A percentile compares a stretch with the other conserved stretches of the same genome.
phyloP scores from a whole-genome alignment of 1,140 invertebrate genomes.

The Uloborus diversus region DNA sequence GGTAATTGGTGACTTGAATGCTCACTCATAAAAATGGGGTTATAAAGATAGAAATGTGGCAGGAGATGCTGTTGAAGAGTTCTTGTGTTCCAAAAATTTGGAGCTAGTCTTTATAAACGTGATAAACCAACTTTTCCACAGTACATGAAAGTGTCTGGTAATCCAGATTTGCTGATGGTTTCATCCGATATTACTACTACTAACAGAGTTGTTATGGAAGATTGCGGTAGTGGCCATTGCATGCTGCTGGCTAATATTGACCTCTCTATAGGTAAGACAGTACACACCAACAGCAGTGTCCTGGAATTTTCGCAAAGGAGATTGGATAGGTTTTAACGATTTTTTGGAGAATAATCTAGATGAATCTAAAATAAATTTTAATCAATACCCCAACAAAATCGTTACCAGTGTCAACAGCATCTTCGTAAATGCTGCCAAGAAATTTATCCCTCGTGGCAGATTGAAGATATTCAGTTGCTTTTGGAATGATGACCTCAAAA shows the following conservation, averaged over 20 bases:
- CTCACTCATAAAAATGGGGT: constrained; percentile 11
- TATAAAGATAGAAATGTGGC: neutral
- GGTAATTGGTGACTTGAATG: neutral
- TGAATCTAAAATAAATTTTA: constrained; percentile 15
- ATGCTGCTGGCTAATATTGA: neutral
- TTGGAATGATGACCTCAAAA: constrained; percentile 4
- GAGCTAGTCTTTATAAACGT: constrained; percentile 15
- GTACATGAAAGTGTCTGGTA: neutral
- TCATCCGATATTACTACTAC: constrained; percentile 2
- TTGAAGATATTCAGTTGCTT: neutral
- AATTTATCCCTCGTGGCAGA: neutral
- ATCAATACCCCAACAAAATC: constrained; percentile 4
- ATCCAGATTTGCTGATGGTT: constrained; percentile 19
- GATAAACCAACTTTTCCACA: neutral
- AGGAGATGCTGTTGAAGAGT: constrained; percentile 11
- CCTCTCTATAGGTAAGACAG: neutral
- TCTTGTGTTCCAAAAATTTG: constrained; percentile 14
- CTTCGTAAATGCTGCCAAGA: constrained; percentile 1
- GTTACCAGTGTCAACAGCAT: neutral
- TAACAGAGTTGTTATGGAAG: neutral
- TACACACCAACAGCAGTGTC: no score
- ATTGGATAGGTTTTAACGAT: constrained; percentile 6
- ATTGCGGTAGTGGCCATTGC: constrained; percentile 10
- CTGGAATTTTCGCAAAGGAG: neutral
- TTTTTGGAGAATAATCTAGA: neutral